Evolutionary conservation across 2,888 invertebrate species (phyloP), one percentile per base, ranked within the genome.

Genomic region (Amphipoea oculea): DNA sequence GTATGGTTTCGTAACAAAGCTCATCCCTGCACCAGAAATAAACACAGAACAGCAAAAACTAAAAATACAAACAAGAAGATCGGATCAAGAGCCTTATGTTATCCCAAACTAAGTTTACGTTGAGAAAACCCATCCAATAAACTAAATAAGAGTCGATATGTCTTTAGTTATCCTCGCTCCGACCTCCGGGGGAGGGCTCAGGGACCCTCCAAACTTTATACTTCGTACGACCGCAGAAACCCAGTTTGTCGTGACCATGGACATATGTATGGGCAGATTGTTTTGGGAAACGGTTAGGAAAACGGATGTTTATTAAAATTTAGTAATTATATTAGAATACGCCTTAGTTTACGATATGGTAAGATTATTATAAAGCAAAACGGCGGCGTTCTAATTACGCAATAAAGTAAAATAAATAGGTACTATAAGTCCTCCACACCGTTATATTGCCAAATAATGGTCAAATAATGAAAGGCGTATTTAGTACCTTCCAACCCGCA

Each of bases 141-240:
- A 89, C 83, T 89, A 89, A 89, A 89, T 84, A 89, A 89, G 86
- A 88, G 83, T 83, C 88, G 85, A 89, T 89, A 88, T 89, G 88
- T 89, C 89, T 89, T 87, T 86, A 88, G 89, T 85, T 86, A 88
- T 79, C 86, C 89, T 79, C 73, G 68, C 78, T 73, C 76, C 66
- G 77, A 82, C 87, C 82, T 86, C 78, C 73, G 76, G 66, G 70
- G 71, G 63, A 81, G 79, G 84, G 67, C 73, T n/a, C 76, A 74
- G 74, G 62, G 80, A 81, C 76, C 79, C 86, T 81, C 71, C 81
- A 79, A 89, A 88, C 86, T 89, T 89, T 86, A 84, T 83, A 74
- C 79, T 84, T 48, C 66, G 70, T 40, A 82, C 85, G 81, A 81
- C 83, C 85, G 63, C 83, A 80, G 82, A 79, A 86, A 83, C 84